These are phyloP conservation scores for Suillia variegata DNA, from an alignment of 2,888 invertebrate genomes.

Conservation along the genomic window DNA sequence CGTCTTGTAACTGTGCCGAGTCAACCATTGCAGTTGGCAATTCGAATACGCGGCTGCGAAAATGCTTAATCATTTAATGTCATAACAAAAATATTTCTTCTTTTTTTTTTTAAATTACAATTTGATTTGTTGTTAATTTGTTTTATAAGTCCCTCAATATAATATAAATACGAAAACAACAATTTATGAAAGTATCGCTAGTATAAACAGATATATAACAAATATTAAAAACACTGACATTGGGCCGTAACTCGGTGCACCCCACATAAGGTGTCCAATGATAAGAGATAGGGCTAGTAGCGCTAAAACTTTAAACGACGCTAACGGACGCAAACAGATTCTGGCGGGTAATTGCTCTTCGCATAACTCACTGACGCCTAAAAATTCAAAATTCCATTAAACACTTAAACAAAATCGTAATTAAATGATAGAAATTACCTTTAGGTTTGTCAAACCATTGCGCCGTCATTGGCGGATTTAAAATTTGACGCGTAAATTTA, in stretches of 20 bases:
- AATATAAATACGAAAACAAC: slow-evolving; percentile 66
- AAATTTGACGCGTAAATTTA: slow-evolving; percentile 50
- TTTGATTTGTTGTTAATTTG: background rate
- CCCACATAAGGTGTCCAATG: slow-evolving; percentile 46
- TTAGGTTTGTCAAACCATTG: slow-evolving; percentile 58
- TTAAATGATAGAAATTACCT: slow-evolving; percentile 30
- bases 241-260: slow-evolving; percentile 47
- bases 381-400: too few relatives aligned
- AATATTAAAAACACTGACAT: slow-evolving; percentile 39
- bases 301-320: slow-evolving; percentile 45
- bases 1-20: slow-evolving; percentile 68
- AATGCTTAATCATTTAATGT: background rate
- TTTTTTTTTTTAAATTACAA: background rate
- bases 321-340: slow-evolving; percentile 53
- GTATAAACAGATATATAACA: slow-evolving; percentile 44
- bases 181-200: slow-evolving; percentile 55
- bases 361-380: slow-evolving; percentile 48
- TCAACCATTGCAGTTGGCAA: slow-evolving; percentile 43
- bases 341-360: slow-evolving; percentile 54
- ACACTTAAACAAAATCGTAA: background rate
- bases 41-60: slow-evolving; percentile 31
- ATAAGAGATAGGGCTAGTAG: slow-evolving; percentile 40
- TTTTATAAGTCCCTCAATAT: slow-evolving; percentile 31
- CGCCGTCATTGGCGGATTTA: slow-evolving; percentile 56
- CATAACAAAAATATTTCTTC: background rate